Base-by-base conservation (phyloP, 1,140 invertebrate species). In the Pogonognathellus flavescens region DNA sequence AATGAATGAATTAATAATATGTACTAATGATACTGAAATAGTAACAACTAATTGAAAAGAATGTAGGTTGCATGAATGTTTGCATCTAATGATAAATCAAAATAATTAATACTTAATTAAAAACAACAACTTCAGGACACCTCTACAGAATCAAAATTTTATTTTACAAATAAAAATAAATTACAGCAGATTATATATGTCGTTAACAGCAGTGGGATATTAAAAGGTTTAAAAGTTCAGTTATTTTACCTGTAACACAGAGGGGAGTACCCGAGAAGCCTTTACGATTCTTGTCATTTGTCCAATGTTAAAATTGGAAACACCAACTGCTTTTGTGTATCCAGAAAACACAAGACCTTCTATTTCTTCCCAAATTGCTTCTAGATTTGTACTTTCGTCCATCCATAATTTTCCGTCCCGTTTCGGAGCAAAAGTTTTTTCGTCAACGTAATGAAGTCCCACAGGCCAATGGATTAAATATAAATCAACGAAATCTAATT, bases 341-440 rank as follows among this genome's bases (percentile, higher is more conserved):
- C 96, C 96, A 82, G 94, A 91, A 22, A 93, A 91, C 3, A 94
- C 94, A 70, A 95, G 93, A 55, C 94, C 92, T 91, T 98, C 97
- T 93, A 98, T 93, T 50, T 93, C 96, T 90, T 93, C 94, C 97
- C 97, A 99, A 0, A 97, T 97, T 88, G 98, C 97, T n/a, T 97
- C 88, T 89, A 95, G 25, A 92, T 90, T 88, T 92, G 92, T 83
- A 89, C 84, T 81, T 88, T 89, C 81, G 90, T 92, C 86, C 92
- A 93, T 85, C 92, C 93, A 8, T 92, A 93, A 7, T 92, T 53
- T 20, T 92, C 92, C 83, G 92, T 86, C 81, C 31, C 81, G 41
- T 14, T 70, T 86, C 16, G 88, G 84, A 16, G 87, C 55, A 55
- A 87, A 59, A 41, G 87, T 60, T n/a, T 80, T 22, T 13, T 88